phyloP scores from a whole-genome alignment of 2,113 vertebrate genomes.

The Lophochroa leadbeateri region DNA sequence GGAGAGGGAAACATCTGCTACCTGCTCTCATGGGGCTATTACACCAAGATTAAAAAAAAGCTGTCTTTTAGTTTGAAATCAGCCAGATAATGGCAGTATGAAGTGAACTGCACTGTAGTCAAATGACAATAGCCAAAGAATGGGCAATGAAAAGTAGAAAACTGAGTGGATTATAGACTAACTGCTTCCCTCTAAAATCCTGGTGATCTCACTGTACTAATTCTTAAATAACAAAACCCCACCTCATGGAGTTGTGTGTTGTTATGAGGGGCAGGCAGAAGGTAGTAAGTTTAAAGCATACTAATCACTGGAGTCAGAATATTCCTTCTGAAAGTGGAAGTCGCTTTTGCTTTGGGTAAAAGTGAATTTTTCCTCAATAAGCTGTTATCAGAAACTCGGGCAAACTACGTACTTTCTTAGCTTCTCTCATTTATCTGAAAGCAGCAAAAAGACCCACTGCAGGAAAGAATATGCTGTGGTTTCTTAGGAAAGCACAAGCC shows the following conservation, averaged over 20 bases:
- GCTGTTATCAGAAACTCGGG: background rate
- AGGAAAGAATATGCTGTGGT: background rate
- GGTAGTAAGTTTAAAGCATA: background rate
- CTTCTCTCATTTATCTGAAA: background rate
- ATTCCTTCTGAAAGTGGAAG: background rate
- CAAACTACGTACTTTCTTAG: background rate
- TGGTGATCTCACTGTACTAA: background rate
- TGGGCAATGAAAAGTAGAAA: background rate
- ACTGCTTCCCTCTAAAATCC: background rate
- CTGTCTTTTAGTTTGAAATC: background rate
- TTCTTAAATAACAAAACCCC: background rate
- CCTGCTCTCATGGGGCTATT: background rate
- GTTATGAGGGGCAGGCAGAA: accelerated
- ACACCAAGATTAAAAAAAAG: background rate
- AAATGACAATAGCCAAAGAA: background rate
- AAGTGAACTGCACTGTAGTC: background rate
- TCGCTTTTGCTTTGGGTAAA: background rate
- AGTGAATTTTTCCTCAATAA: background rate
- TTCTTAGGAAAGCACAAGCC: background rate
- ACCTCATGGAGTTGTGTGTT: background rate
- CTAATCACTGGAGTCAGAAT: background rate
- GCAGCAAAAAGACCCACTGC: background rate
- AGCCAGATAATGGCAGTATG: background rate
- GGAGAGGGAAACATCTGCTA: background rate
- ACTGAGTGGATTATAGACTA: background rate